Percentiles rank a stretch among this genome's conserved stretches.
Conservation (phyloP, 2,113 vertebrate genomes). For the Hylia prasina region DNA sequence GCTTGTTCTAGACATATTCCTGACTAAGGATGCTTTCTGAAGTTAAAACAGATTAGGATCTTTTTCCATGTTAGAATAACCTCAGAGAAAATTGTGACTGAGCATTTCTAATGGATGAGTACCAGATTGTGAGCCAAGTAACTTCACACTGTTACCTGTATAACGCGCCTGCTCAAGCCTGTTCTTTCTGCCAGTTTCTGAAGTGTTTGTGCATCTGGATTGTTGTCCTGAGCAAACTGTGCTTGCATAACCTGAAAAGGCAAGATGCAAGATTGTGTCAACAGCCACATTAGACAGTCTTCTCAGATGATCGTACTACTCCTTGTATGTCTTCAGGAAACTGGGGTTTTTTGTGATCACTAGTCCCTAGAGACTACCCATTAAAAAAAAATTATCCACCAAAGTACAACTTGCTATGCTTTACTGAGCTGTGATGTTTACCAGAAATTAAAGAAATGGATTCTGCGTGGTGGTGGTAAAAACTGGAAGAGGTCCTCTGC, state of each 20-base stretch:
- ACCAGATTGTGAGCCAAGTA: background rate
- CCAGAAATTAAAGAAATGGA: background rate
- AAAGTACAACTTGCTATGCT: background rate
- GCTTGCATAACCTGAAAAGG: conserved; percentile 93
- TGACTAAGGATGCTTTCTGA: background rate
- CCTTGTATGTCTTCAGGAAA: background rate
- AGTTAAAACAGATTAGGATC: background rate
- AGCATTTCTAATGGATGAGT: background rate
- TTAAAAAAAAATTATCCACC: background rate
- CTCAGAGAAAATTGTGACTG: background rate
- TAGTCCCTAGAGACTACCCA: background rate
- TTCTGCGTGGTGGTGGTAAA: background rate
- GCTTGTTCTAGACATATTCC: background rate
- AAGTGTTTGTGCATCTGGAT: conserved; percentile 95
- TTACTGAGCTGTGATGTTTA: background rate
- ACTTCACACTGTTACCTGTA: conserved; percentile 81
- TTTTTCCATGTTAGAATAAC: background rate
- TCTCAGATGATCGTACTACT: rapidly evolving
- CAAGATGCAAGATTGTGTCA: background rate
- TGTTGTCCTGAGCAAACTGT: conserved; percentile 99
- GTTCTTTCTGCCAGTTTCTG: conserved; percentile 97
- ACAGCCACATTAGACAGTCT: background rate
- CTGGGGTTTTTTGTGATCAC: background rate
- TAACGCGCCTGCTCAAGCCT: conserved; percentile 94
- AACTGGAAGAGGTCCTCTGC: background rate